phyloP scores from a whole-genome alignment of 2,797 vertebrate species.

The Carcharodon carcharias region DNA sequence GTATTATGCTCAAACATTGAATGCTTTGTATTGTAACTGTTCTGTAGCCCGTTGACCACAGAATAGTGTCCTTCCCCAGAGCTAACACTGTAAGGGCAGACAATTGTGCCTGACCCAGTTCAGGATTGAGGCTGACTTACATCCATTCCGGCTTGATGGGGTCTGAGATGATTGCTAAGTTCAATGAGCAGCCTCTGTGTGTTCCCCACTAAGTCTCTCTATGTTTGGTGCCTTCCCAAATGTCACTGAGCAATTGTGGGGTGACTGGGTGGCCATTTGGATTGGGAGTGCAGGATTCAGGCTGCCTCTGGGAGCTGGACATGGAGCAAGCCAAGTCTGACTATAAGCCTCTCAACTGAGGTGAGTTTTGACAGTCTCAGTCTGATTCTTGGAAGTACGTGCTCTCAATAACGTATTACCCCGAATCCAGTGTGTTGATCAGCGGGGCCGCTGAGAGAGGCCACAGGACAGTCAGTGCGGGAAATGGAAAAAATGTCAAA shows the following conservation, averaged over 20 bases:
- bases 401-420: not conserved
- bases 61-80: not conserved
- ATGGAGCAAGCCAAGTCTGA: not conserved
- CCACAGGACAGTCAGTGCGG: not conserved
- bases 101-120: not conserved
- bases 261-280: not conserved
- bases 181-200: no score
- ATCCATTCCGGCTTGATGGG: no score
- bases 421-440: not conserved
- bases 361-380: not conserved
- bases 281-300: not conserved
- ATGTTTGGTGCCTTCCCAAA: not conserved
- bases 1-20: not conserved
- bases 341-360: not conserved
- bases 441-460: not conserved
- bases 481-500: not conserved
- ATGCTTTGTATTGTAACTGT: not conserved
- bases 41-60: no score
- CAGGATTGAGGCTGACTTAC: not conserved
- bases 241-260: not conserved
- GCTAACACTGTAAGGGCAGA: not conserved
- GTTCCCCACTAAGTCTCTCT: no score
- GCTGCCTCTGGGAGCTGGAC: not conserved
- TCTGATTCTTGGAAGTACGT: not conserved
- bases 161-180: not conserved